A percentile compares a stretch with the other conserved stretches of the same genome.
Evolutionary conservation across 2,888 invertebrate species (phyloP).

Genomic region (Arctia plantaginis): DNA sequence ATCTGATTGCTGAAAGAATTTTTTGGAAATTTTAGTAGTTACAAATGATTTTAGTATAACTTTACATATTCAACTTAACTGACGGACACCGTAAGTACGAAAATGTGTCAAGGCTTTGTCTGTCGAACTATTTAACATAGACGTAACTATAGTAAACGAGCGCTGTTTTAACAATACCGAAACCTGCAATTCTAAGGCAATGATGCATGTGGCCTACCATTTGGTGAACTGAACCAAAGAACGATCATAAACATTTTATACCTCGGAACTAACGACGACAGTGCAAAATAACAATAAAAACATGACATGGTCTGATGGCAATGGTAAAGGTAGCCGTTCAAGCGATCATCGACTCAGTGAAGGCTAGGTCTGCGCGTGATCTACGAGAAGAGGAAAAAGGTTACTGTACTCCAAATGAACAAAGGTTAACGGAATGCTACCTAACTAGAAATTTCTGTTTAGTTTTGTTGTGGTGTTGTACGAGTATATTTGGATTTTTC

Average conservation of each 20-base stretch:
- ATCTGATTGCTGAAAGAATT: background rate
- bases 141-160: background rate
- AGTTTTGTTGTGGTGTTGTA: too few relatives aligned
- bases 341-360: background rate
- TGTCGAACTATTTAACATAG: background rate
- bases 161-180: background rate
- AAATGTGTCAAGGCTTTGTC: too few relatives aligned
- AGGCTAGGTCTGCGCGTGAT: background rate
- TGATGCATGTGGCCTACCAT: too few relatives aligned
- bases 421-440: background rate
- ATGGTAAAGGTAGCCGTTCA: background rate
- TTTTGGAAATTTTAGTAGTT: background rate
- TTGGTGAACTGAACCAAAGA: background rate
- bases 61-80: too few relatives aligned
- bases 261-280: background rate
- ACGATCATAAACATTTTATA: background rate
- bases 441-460: background rate
- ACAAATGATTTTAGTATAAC: background rate
- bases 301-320: background rate
- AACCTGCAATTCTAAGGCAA: background rate
- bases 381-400: background rate
- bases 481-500: background rate
- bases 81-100: too few relatives aligned
- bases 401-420: background rate
- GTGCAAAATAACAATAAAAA: background rate